These are phyloP conservation scores for Solenopsis fugax DNA, from an alignment of 1,140 invertebrate species.

Conservation along the genomic window DNA sequence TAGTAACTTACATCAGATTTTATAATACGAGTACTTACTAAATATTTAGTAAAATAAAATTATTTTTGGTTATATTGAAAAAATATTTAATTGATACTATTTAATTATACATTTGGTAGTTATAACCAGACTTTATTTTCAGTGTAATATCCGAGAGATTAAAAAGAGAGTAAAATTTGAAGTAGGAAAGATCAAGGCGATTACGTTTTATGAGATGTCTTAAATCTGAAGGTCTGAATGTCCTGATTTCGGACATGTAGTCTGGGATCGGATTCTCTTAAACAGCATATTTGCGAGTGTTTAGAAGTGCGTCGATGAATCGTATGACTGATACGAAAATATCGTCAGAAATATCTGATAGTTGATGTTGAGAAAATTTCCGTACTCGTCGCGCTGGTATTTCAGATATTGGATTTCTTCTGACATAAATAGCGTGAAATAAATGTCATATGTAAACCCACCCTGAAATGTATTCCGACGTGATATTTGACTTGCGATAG, in stretches of 20 bases:
- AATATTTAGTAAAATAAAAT: too few species aligned
- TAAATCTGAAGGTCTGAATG: not conserved
- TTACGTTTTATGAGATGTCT: too few species aligned
- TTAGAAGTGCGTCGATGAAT: constrained; percentile 2
- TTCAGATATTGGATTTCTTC: constrained; percentile 52
- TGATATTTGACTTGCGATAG: constrained; percentile 62
- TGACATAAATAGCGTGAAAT: constrained; percentile 63
- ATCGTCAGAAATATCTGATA: constrained; percentile 37
- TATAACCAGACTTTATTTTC: too few species aligned
- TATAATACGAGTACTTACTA: too few species aligned
- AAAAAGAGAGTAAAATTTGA: not conserved
- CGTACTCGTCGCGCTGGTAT: constrained; percentile 17
- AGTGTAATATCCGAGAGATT: not conserved
- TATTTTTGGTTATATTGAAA: too few species aligned
- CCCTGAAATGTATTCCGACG: constrained; percentile 55
- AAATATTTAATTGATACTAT: too few species aligned
- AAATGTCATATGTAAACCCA: constrained; percentile 56
- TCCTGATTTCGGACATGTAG: not conserved
- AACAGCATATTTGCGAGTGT: not conserved
- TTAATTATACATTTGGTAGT: too few species aligned
- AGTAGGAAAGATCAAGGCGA: not conserved
- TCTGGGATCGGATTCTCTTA: not conserved
- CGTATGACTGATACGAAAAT: constrained; percentile 22
- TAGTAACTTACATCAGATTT: too few species aligned
- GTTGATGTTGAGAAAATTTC: constrained; percentile 29